phyloP scores from a whole-genome alignment of 2,888 invertebrate species.

The Cecidostiba fungosa region DNA sequence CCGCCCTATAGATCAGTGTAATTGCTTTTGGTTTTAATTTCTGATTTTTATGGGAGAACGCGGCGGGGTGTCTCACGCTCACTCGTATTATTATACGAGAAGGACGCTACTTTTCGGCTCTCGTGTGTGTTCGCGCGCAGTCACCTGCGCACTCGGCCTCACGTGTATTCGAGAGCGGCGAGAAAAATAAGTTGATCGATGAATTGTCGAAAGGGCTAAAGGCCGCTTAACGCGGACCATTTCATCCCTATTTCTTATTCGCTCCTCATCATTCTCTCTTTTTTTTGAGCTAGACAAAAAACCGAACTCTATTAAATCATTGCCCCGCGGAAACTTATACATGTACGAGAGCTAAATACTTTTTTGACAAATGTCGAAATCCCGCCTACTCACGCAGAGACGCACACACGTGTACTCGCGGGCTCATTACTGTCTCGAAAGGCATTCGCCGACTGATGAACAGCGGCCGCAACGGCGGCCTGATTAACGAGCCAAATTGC shows the following conservation, averaged over 20 bases:
- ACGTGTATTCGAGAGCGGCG: conserved; percentile 48
- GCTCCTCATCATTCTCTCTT: too few species aligned
- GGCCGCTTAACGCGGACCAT: conserved; percentile 46
- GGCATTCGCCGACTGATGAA: conserved; percentile 69
- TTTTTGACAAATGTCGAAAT: conserved; percentile 33
- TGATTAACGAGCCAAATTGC: conserved; percentile 76
- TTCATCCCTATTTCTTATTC: conserved; percentile 13
- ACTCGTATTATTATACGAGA: not conserved
- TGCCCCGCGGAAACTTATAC: not conserved
- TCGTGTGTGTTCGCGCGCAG: not conserved
- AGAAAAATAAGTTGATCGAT: conserved; percentile 71
- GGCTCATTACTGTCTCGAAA: conserved; percentile 22
- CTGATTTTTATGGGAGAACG: conserved; percentile 57
- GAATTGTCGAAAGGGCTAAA: conserved; percentile 53
- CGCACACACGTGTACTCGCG: not conserved
- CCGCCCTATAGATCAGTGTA: conserved; percentile 59
- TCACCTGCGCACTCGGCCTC: conserved; percentile 43
- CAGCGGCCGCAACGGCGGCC: conserved; percentile 66
- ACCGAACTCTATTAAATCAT: conserved; percentile 15
- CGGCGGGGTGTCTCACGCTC: conserved; percentile 53
- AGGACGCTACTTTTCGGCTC: conserved; percentile 41
- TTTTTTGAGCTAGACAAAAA: conserved; percentile 6
- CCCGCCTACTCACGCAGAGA: not conserved
- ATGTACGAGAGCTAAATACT: not conserved
- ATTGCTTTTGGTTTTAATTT: conserved; percentile 63